A percentile compares a stretch with the other conserved stretches of the same genome.
Conservation (phyloP, 2,113 vertebrate species). For the Apteryx owenii region DNA sequence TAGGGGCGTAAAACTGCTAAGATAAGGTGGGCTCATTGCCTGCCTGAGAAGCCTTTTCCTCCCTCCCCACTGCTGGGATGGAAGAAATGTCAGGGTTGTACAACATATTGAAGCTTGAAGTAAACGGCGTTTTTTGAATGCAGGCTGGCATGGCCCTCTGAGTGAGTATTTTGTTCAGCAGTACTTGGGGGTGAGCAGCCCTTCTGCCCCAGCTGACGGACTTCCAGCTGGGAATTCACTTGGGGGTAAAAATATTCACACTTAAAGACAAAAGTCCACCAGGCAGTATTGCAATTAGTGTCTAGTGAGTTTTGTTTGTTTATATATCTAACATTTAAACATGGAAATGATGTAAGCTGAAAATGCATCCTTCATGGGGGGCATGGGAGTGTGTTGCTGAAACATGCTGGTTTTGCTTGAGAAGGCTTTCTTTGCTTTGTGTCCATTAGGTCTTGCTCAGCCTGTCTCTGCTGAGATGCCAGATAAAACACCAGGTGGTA, state of each 20-base stretch:
- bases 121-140: neutral
- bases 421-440: conserved; percentile 50
- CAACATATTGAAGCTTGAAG: neutral
- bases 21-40: neutral
- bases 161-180: neutral
- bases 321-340: neutral
- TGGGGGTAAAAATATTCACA: neutral
- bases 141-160: rapidly evolving
- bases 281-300: neutral
- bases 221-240: neutral
- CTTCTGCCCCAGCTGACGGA: neutral
- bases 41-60: neutral
- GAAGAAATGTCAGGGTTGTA: neutral
- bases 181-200: neutral
- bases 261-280: neutral
- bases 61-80: neutral
- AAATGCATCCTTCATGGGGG: neutral
- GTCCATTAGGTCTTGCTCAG: conserved; percentile 48
- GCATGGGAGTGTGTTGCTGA: neutral
- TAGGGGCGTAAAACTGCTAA: neutral
- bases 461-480: conserved; percentile 50
- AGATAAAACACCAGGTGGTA: conserved; percentile 63
- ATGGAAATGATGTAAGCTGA: neutral
- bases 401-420: neutral
- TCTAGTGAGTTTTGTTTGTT: neutral